phyloP scores from a whole-genome alignment of 2,888 invertebrate species.

The Andrena flavipes region DNA sequence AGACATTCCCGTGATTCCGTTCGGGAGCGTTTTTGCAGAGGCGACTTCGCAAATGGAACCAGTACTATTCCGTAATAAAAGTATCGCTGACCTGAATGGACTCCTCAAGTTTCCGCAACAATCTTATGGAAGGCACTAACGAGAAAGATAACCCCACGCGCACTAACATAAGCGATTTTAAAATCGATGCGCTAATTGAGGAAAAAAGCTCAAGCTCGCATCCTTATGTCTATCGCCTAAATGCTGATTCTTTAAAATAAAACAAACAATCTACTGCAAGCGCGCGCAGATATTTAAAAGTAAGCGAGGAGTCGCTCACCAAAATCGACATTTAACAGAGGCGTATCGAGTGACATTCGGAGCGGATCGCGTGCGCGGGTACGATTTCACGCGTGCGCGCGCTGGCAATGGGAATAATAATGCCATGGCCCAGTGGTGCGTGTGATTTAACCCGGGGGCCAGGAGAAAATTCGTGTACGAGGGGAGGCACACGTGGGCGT shows the following conservation, averaged over 20 bases:
- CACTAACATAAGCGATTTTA: too few relatives aligned
- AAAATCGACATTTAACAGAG: not conserved
- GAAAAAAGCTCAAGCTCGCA: not conserved
- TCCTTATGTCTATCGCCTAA: not conserved
- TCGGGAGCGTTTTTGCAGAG: not conserved
- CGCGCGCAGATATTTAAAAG: not conserved
- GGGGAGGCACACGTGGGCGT: slow-evolving; percentile 54
- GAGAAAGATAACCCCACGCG: not conserved
- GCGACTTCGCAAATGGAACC: not conserved
- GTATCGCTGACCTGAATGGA: too few relatives aligned
- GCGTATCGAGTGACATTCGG: not conserved
- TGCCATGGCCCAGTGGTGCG: slow-evolving; percentile 6
- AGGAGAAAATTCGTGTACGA: slow-evolving; percentile 51
- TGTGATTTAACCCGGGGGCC: slow-evolving; percentile 35
- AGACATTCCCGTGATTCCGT: slow-evolving; percentile 14
- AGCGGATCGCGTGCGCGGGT: not conserved
- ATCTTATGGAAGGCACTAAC: not conserved
- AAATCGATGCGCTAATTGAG: not conserved
- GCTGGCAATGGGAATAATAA: slow-evolving; percentile 37
- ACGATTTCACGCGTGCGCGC: slow-evolving; percentile 3
- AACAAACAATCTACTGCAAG: not conserved
- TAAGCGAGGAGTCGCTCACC: not conserved
- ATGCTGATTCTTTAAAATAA: not conserved
- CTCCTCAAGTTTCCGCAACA: too few relatives aligned
- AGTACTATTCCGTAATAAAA: too few relatives aligned